Base-by-base conservation (phyloP, 2,113 vertebrate genomes). In the Prietella phreatophila region DNA sequence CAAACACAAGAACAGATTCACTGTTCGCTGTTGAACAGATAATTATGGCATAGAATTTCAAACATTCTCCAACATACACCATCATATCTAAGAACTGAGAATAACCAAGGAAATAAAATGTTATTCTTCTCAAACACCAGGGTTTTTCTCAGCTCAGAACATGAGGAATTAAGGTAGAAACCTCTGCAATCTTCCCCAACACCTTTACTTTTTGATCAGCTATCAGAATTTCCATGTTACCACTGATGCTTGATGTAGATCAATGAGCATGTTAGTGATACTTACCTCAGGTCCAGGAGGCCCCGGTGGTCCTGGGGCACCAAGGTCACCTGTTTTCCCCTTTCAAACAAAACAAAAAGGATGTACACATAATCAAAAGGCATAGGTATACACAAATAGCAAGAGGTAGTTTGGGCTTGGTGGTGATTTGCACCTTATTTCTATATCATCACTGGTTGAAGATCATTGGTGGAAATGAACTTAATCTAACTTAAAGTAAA, bases 211-310 rank as follows among this genome's bases (percentile, higher is more conserved):
- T n/a, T 39, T 75, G 20, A 50, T 27, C n/a, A 60, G 9, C 73
- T 80, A 56, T 39, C 15, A 69, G 14, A n/a, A 25, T 25, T 36
- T 27, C 17, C 50, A 22, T 50, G 61, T 50, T 42, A 67, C 20
- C 50, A 8, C 63, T 30, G 42, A 69, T 47, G 33, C 13, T 25
- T 53, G n/a, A 84, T 84, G 47, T 22, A 56, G 63, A 15, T 36
- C 14, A 56, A 0, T 36, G 56, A 65, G 56, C 58, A 83, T 55
- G 50, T 20, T 60, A 30, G 33, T 17, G 22, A 17, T 15, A 90
- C 93, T 95, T 94, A 99, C 98, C 97, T 99, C 97, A 90, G 98
- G 98, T 95, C 98, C 98, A 86, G 95, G 94, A 91, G 96, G 96
- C 39, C 98, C 98, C 58, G 92, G 61, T 88, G 95, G 95, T 92